Evolutionary conservation across 2,888 invertebrate genomes (phyloP).

Genomic region (Microplitis manilae): DNA sequence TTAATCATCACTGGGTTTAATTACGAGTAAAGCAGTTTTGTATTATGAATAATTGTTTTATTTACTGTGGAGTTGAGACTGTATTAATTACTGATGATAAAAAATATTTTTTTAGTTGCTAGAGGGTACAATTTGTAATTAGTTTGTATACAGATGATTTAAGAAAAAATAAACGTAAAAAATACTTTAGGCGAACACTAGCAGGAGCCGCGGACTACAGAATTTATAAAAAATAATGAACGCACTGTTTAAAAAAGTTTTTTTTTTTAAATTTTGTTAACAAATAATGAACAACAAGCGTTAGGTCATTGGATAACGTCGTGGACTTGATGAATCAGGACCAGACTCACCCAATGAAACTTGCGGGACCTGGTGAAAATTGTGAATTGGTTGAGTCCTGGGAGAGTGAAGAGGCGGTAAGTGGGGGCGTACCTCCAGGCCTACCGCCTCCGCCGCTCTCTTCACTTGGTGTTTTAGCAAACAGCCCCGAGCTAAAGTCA

Average conservation of each 20-base stretch:
- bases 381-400: slow-evolving; percentile 69
- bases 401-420: slow-evolving; percentile 74
- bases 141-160: neutral
- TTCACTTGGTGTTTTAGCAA: slow-evolving; percentile 94
- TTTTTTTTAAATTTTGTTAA: too few species aligned
- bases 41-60: slow-evolving; percentile 7
- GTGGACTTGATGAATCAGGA: slow-evolving; percentile 54
- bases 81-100: neutral
- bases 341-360: slow-evolving; percentile 69
- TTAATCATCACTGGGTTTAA: neutral
- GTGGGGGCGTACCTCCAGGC: slow-evolving; percentile 77
- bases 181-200: neutral
- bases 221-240: slow-evolving; percentile 25
- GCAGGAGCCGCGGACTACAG: slow-evolving; percentile 8
- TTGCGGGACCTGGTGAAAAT: slow-evolving; percentile 68
- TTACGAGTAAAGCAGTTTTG: slow-evolving; percentile 33
- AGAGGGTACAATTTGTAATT: neutral
- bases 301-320: slow-evolving; percentile 24
- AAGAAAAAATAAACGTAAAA: neutral
- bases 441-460: slow-evolving; percentile 81
- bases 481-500: slow-evolving; percentile 95
- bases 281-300: neutral
- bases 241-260: neutral
- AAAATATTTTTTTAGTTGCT: neutral
- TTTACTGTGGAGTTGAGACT: slow-evolving; percentile 10